Conservation (phyloP, 2,888 invertebrate genomes). For the Neocrepidodera transversa region DNA sequence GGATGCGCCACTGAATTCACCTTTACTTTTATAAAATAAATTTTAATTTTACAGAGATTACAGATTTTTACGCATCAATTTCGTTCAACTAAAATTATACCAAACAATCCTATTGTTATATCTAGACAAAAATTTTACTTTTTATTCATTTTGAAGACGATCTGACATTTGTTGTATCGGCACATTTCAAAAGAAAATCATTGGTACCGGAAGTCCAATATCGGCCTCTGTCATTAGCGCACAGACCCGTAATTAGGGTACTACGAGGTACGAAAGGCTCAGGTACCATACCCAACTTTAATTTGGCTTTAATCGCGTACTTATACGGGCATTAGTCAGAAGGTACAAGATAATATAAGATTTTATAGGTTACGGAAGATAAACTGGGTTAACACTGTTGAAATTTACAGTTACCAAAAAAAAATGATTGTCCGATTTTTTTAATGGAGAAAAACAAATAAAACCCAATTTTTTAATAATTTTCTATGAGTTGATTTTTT, state of each 20-base stretch:
- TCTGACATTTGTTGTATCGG: conserved; percentile 25
- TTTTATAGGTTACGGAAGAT: conserved; percentile 14
- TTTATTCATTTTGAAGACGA: neutral
- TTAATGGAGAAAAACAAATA: too few relatives aligned
- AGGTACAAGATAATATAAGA: neutral
- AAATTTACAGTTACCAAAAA: too few relatives aligned
- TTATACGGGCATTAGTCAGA: conserved; percentile 6
- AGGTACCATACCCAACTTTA: conserved; percentile 13
- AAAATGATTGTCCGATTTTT: too few relatives aligned
- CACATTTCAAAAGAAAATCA: conserved; percentile 34
- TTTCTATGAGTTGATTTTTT: too few relatives aligned
- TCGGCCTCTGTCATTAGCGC: conserved; percentile 34
- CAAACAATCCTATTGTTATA: conserved; percentile 6
- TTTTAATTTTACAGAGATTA: conserved; percentile 27
- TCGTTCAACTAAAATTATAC: conserved; percentile 6
- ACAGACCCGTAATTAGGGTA: conserved; percentile 18
- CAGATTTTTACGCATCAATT: conserved; percentile 22
- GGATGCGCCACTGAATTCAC: neutral
- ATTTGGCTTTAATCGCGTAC: conserved; percentile 10
- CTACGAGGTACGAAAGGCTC: conserved; percentile 11
- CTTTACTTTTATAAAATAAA: conserved; percentile 16
- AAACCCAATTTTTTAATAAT: too few relatives aligned
- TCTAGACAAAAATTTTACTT: neutral
- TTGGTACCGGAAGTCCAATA: conserved; percentile 39
- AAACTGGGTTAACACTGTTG: neutral